Conservation (phyloP, 1,140 invertebrate genomes). For the Heterodera carotae region DNA sequence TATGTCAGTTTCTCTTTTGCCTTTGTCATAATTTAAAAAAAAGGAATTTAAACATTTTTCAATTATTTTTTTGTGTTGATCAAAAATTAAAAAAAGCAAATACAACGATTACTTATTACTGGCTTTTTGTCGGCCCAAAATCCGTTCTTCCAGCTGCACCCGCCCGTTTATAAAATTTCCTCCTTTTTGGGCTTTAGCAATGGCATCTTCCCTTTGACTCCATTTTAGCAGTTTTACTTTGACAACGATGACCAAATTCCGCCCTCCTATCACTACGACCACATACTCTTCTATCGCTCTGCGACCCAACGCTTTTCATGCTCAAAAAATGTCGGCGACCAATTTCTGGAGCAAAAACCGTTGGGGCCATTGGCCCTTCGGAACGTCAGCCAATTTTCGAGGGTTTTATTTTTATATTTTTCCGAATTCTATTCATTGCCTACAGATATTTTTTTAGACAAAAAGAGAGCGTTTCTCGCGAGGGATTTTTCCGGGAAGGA, state of each 20-base stretch:
- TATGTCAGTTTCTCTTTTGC: too few species aligned
- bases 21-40: too few species aligned
- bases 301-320: conserved; percentile 54
- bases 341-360: conserved; percentile 44
- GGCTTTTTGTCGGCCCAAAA: too few species aligned
- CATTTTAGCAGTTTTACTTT: conserved; percentile 63
- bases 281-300: conserved; percentile 59
- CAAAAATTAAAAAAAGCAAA: too few species aligned
- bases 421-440: too few species aligned
- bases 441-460: not conserved
- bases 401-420: conserved; percentile 3
- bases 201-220: not conserved
- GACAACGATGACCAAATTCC: conserved; percentile 57
- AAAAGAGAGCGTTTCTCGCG: conserved; percentile 37
- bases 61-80: too few species aligned
- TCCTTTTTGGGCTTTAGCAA: too few species aligned
- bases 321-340: conserved; percentile 41
- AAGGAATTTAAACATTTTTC: too few species aligned
- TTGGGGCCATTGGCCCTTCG: conserved; percentile 41
- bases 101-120: too few species aligned
- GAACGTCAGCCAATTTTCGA: conserved; percentile 42
- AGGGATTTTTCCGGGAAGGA: conserved; percentile 51
- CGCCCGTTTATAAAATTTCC: too few species aligned
- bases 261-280: conserved; percentile 55
- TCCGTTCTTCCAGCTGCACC: too few species aligned